Conservation (phyloP, 2,888 invertebrate species). For the Ganaspis brasiliensis region DNA sequence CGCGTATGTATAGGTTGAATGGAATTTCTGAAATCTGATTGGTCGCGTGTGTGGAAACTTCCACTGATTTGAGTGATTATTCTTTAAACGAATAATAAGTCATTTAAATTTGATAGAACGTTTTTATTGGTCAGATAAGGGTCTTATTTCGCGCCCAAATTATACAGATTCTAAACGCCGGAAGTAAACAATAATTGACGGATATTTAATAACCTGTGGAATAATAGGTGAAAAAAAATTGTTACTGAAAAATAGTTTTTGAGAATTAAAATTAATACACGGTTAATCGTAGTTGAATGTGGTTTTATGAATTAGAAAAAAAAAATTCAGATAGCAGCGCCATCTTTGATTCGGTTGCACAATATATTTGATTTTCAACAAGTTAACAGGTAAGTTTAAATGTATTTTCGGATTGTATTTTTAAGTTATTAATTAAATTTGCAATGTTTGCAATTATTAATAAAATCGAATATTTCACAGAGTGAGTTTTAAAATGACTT, state of each 20-base stretch:
- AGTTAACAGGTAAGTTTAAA: too few relatives aligned
- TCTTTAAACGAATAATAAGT: background rate
- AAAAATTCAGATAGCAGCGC: background rate
- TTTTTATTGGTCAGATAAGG: background rate
- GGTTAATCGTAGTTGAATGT: too few relatives aligned
- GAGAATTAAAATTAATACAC: too few relatives aligned
- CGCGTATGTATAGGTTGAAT: background rate
- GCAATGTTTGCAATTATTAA: too few relatives aligned
- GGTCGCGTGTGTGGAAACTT: background rate
- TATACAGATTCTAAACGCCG: background rate
- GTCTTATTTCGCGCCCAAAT: conserved; percentile 4
- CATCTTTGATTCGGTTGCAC: background rate
- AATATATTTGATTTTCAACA: background rate
- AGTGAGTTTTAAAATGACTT: background rate
- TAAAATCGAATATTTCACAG: background rate
- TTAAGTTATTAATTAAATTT: too few relatives aligned
- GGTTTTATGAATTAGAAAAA: background rate
- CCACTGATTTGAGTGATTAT: background rate
- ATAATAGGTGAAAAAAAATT: background rate
- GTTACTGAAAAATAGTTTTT: background rate
- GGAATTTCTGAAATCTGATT: background rate
- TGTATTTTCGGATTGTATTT: too few relatives aligned
- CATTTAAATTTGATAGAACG: background rate
- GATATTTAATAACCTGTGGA: background rate
- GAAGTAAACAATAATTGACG: conserved; percentile 8